phyloP scores from a whole-genome alignment of 2,888 invertebrate genomes.

The Amiota mariae region DNA sequence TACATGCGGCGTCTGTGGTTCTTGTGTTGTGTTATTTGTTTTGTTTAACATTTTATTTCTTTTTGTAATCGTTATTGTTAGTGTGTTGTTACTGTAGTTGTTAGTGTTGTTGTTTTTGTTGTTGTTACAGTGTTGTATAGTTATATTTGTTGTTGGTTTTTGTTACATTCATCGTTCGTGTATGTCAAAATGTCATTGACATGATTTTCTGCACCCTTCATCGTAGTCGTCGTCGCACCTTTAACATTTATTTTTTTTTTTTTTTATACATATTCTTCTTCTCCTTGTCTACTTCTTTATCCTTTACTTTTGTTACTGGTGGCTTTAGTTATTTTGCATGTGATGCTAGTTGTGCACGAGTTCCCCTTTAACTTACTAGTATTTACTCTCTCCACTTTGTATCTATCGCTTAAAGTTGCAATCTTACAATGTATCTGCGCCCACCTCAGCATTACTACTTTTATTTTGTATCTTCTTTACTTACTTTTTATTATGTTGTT shows the following conservation, averaged over 20 bases:
- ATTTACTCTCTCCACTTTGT: not conserved
- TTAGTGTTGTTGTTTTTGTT: not conserved
- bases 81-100: not conserved
- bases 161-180: constrained; percentile 8
- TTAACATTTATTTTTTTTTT: not conserved
- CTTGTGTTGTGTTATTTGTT: too few relatives aligned
- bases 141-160: constrained; percentile 14
- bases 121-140: constrained; percentile 13
- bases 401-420: not conserved
- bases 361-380: not conserved
- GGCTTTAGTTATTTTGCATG: too few relatives aligned
- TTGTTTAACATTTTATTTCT: not conserved
- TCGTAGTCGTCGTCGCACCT: not conserved
- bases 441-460: constrained; percentile 21
- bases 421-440: constrained; percentile 10
- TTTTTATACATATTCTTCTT: too few relatives aligned
- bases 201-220: constrained; percentile 14
- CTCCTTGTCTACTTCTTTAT: too few relatives aligned
- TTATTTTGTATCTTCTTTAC: not conserved
- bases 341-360: not conserved
- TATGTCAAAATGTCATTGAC: constrained; percentile 29
- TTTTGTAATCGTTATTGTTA: not conserved
- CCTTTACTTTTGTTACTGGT: too few relatives aligned
- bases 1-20: not conserved
- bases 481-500: not conserved